Evolutionary conservation across 2,113 vertebrate species (phyloP), one percentile per base, ranked within the genome.

Genomic region (Pagrus major): DNA sequence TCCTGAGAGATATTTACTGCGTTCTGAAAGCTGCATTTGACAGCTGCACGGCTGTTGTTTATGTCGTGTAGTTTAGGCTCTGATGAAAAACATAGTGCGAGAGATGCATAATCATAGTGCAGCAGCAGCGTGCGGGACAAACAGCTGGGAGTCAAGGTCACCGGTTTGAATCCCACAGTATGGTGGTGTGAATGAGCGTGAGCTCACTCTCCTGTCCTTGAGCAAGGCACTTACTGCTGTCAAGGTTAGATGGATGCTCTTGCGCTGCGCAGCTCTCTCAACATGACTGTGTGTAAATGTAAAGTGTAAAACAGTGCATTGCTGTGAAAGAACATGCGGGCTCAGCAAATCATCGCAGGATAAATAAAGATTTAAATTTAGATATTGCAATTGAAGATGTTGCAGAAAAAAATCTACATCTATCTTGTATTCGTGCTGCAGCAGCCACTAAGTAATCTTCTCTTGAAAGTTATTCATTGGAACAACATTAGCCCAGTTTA

Each of bases 401-500:
- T 83, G 42, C 25, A 60, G 37, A 69, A 60, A 86, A 71, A 72
- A 37, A 9, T 66, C 41, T 46, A 64, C 72, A 80, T 88, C 35
- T 64, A 66, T 78, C 31, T 80, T 81, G 51, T 76, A 76, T 83
- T 76, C 71, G 37, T 44, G 37, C 83, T 41, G 72, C 64, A 72
- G 71, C 71, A 74, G 84, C 67, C 52, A 27, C 70, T 52, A 64
- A 85, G 76, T 78, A 86, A 85, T 75, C 70, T 80, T 58, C 44
- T 78, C 52, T 66, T 77, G 6, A 77, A 80, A 88, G 59, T 78
- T 67, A 86, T 79, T 84, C 82, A 89, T 86, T 78, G 64, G 66
- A 83, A 83, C 64, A 71, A 78, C 82, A 89, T 88, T 85, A 85
- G 81, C 66, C 20, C 46, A 61, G 66, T 90, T 87, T 88, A 87